phyloP scores from a whole-genome alignment of 2,797 vertebrate genomes.

The Prunella strophiata region DNA sequence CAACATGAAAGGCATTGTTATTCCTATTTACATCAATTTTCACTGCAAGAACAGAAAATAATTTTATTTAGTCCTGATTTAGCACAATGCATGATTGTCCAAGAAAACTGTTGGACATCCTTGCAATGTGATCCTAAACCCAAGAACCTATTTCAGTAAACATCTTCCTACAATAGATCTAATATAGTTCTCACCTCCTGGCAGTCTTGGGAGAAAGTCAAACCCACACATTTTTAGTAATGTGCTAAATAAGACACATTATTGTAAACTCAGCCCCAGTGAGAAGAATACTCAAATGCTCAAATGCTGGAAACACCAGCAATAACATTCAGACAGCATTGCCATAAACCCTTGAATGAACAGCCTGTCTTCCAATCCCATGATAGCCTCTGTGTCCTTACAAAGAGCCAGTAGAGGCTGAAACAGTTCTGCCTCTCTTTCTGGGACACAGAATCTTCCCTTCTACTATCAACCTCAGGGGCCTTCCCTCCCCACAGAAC shows the following conservation, averaged over 20 bases:
- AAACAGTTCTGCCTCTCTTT: not conserved
- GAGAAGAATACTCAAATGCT: not conserved
- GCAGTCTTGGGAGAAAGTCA: not conserved
- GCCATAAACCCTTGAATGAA: not conserved
- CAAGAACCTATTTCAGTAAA: not conserved
- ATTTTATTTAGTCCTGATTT: not conserved
- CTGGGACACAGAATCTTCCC: not conserved
- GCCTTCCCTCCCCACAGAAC: not conserved
- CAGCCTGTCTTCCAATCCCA: not conserved
- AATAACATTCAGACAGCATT: not conserved
- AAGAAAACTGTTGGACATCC: not conserved
- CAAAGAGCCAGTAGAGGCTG: not conserved
- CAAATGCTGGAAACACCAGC: not conserved
- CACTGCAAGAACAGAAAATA: not conserved
- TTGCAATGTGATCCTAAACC: not conserved
- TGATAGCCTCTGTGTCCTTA: not conserved
- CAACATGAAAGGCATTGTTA: not conserved
- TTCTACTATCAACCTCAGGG: rapidly evolving
- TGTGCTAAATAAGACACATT: not conserved
- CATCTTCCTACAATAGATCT: not conserved
- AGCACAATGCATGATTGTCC: not conserved
- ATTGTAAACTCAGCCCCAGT: not conserved
- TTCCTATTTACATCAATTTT: not conserved
- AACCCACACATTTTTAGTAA: not conserved
- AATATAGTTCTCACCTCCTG: not conserved